Percentiles rank a stretch among this genome's conserved stretches.
Evolutionary conservation across 2,888 invertebrate species (phyloP).

Genomic region (Lasioglossum malachurum): DNA sequence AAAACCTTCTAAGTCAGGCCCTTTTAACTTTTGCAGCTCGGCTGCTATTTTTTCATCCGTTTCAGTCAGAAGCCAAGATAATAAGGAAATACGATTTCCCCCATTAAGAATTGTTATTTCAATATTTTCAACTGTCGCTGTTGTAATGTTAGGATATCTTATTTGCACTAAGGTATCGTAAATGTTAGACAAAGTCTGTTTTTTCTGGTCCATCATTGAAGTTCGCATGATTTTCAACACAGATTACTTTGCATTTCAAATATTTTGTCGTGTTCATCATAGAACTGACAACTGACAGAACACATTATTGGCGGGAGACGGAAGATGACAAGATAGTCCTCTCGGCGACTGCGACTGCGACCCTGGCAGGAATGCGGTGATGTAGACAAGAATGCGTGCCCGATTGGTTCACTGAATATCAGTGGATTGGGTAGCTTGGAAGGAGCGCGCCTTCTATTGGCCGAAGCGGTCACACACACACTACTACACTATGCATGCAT

Average conservation of each 20-base stretch:
- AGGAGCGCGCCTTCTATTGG: no score
- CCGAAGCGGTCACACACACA: no score
- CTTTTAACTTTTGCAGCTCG: constrained; percentile 67
- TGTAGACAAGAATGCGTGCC: no score
- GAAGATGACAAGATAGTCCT: no score
- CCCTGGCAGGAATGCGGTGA: no score
- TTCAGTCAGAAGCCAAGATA: constrained; percentile 74
- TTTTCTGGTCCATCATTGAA: constrained; percentile 51
- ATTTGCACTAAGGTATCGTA: constrained; percentile 72
- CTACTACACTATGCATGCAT: no score
- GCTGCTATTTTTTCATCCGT: constrained; percentile 46
- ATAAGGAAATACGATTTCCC: constrained; percentile 71
- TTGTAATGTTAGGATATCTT: constrained; percentile 77
- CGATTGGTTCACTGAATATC: no score
- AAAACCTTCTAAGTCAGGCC: constrained; percentile 66
- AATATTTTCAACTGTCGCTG: constrained; percentile 64
- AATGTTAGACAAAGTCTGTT: constrained; percentile 65
- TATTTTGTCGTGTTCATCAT: not conserved
- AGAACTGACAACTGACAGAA: not conserved
- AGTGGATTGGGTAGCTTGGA: no score
- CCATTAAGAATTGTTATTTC: constrained; percentile 67
- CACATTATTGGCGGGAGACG: no score
- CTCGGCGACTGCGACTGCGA: no score
- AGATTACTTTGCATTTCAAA: not conserved
- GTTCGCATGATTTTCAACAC: not conserved